These are phyloP conservation scores for Trachops cirrhosus DNA, from an alignment of 2,797 vertebrate species.

Conservation along the genomic window DNA sequence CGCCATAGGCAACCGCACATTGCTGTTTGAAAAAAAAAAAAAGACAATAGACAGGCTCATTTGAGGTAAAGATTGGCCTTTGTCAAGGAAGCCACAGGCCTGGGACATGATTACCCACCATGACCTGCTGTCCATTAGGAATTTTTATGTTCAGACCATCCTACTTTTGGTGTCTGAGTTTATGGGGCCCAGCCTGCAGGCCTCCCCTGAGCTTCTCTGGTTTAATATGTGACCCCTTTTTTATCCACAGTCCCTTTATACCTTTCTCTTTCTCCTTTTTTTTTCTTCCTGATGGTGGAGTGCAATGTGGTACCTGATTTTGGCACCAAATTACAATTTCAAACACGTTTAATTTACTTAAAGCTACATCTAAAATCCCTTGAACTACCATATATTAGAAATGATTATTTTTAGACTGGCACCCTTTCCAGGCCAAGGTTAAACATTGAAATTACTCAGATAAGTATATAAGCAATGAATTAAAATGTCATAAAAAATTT, in stretches of 20 bases:
- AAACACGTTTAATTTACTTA: conserved; percentile 12
- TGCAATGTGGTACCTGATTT: not conserved
- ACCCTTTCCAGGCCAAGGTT: not conserved
- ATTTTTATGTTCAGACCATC: not conserved
- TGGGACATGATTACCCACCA: not conserved
- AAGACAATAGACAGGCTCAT: not conserved
- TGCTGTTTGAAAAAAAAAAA: too few species aligned
- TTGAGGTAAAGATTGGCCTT: not conserved
- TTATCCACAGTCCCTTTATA: not conserved
- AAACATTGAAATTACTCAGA: not conserved
- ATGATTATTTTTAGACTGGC: not conserved
- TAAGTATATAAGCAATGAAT: conserved; percentile 2
- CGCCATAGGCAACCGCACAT: too few species aligned
- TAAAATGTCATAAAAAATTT: conserved; percentile 40
- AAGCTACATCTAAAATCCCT: not conserved
- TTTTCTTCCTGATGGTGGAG: not conserved
- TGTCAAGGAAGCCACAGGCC: not conserved
- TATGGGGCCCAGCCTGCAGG: not conserved
- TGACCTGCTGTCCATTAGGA: not conserved
- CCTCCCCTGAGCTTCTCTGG: not conserved
- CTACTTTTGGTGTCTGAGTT: not conserved
- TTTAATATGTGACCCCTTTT: not conserved
- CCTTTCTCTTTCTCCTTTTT: not conserved
- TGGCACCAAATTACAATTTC: not conserved
- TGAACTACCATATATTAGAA: not conserved